These are phyloP conservation scores for Chionoecetes opilio DNA, from an alignment of 1,140 invertebrate species.

Conservation along the genomic window DNA sequence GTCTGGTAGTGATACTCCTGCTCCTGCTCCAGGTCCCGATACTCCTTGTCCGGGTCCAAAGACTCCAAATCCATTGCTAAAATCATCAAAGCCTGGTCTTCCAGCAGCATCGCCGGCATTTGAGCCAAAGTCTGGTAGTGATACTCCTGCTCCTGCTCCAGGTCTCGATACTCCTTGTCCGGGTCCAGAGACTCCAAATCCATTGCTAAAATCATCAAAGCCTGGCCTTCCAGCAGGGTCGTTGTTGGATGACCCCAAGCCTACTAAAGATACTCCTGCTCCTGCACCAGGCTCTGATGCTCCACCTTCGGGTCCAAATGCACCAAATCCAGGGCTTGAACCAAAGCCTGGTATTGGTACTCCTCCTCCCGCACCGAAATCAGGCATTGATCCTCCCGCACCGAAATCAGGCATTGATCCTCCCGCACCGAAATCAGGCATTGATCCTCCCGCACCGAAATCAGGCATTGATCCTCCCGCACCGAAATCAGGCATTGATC, in stretches of 20 bases:
- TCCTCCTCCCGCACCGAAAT: background rate
- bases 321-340: background rate
- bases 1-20: background rate
- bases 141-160: background rate
- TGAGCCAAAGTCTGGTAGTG: conserved; percentile 14
- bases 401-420: background rate
- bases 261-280: background rate
- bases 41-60: background rate
- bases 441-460: background rate
- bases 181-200: background rate
- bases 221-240: background rate
- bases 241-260: background rate
- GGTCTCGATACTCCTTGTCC: background rate
- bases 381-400: background rate
- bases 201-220: background rate
- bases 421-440: background rate
- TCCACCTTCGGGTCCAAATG: background rate
- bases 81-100: background rate
- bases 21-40: background rate
- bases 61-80: background rate
- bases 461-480: background rate
- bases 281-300: background rate
- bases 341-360: conserved; percentile 23
- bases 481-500: background rate
- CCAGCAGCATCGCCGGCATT: background rate